phyloP scores from a whole-genome alignment of 2,797 vertebrate genomes.

The Acanthornis magna region DNA sequence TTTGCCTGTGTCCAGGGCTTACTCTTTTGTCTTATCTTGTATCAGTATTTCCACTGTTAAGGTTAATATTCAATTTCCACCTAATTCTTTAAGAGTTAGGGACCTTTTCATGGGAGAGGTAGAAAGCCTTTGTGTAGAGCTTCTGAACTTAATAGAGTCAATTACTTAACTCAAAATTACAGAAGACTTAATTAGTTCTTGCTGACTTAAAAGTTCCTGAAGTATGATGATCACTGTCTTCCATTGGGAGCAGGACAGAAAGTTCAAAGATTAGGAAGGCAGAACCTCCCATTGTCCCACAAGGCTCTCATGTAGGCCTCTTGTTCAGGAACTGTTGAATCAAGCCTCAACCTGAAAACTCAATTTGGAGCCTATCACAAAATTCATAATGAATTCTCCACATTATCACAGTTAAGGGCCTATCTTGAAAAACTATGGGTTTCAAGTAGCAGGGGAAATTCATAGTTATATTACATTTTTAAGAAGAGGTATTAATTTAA shows the following conservation, averaged over 20 bases:
- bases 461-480: background rate
- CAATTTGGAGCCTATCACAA: background rate
- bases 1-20: background rate
- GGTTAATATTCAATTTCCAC: background rate
- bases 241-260: background rate
- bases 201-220: background rate
- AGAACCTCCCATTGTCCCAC: background rate
- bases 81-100: background rate
- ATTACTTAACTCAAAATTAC: background rate
- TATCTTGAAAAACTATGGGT: background rate
- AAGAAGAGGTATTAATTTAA: background rate
- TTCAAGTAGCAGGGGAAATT: background rate
- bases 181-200: background rate
- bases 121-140: background rate
- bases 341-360: background rate
- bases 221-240: background rate
- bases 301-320: background rate
- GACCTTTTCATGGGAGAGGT: background rate
- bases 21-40: background rate
- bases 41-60: background rate
- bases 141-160: background rate
- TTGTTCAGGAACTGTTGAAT: background rate
- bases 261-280: background rate
- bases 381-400: background rate
- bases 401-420: background rate